Evolutionary conservation across 2,888 invertebrate species (phyloP).

Genomic region (Phortica okadai): DNA sequence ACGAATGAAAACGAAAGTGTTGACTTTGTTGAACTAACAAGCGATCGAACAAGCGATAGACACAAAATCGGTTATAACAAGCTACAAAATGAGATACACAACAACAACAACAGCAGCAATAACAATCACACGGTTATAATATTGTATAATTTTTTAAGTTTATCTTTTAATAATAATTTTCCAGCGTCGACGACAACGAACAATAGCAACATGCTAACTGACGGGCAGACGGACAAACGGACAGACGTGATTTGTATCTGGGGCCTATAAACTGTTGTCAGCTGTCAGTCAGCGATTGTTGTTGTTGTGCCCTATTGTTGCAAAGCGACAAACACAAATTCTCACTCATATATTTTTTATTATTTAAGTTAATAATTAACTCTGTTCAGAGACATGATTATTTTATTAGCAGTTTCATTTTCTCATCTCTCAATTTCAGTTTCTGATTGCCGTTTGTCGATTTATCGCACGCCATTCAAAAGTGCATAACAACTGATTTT

Average conservation of each 20-base stretch:
- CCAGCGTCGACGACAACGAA: background rate
- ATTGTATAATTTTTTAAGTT: background rate
- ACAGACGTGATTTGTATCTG: slow-evolving; percentile 32
- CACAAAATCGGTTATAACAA: background rate
- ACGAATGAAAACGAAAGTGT: slow-evolving; percentile 14
- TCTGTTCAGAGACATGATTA: background rate
- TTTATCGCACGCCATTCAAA: slow-evolving; percentile 22
- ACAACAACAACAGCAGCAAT: background rate
- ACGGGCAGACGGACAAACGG: background rate
- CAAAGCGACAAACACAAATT: slow-evolving; percentile 50
- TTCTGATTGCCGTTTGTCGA: slow-evolving; percentile 32
- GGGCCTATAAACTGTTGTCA: slow-evolving; percentile 54
- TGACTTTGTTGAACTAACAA: slow-evolving; percentile 13
- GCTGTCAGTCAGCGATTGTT: slow-evolving; percentile 25
- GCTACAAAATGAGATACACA: background rate
- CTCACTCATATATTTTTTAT: slow-evolving; percentile 23
- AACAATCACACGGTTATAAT: background rate
- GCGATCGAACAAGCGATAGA: background rate
- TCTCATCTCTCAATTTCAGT: too few species aligned
- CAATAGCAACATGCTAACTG: background rate
- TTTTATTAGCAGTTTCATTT: slow-evolving; percentile 33
- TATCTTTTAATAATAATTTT: background rate
- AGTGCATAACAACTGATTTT: background rate
- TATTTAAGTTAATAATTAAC: slow-evolving; percentile 41
- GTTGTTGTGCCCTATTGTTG: background rate